A percentile compares a stretch with the other conserved stretches of the same genome.
phyloP scores from a whole-genome alignment of 2,888 invertebrate genomes.

The Zygaena filipendulae region DNA sequence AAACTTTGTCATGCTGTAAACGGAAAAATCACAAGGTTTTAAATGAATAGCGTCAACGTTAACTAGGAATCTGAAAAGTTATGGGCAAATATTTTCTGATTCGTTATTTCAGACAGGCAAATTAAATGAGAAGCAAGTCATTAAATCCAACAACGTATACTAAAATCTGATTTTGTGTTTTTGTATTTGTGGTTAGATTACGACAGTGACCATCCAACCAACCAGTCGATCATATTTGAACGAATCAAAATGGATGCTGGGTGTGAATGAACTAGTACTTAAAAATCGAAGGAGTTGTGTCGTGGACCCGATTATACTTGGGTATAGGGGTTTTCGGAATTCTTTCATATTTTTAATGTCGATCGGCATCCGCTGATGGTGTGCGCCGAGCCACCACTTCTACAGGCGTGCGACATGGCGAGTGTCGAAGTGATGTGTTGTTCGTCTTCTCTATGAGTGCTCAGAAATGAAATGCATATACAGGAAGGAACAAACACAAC shows the following conservation, averaged over 20 bases:
- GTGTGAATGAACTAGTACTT: slow-evolving; percentile 68
- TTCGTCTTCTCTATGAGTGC: slow-evolving; percentile 61
- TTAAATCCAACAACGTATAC: no score
- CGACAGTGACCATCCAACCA: slow-evolving; percentile 35
- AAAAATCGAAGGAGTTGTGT: slow-evolving; percentile 68
- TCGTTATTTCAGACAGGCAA: no score
- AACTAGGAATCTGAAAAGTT: no score
- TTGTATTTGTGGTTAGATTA: no score
- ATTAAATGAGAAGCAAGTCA: no score
- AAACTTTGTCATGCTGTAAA: no score
- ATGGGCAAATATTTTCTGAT: no score
- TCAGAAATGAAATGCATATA: slow-evolving; percentile 75
- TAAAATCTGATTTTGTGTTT: no score
- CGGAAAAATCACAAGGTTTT: no score
- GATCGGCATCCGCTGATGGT: slow-evolving; percentile 39
- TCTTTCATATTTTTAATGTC: slow-evolving; percentile 50
- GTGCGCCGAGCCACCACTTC: slow-evolving; percentile 39
- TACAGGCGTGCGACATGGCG: slow-evolving; percentile 52
- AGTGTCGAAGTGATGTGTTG: slow-evolving; percentile 54
- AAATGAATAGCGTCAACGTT: no score
- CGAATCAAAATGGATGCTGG: slow-evolving; percentile 70
- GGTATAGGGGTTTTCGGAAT: no score
- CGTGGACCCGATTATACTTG: slow-evolving; percentile 58
- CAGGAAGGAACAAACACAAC: slow-evolving; percentile 72
- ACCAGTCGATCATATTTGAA: slow-evolving; percentile 51